Conservation (phyloP, 23 tunicate genomes). For the Halocynthia roretzi region DNA sequence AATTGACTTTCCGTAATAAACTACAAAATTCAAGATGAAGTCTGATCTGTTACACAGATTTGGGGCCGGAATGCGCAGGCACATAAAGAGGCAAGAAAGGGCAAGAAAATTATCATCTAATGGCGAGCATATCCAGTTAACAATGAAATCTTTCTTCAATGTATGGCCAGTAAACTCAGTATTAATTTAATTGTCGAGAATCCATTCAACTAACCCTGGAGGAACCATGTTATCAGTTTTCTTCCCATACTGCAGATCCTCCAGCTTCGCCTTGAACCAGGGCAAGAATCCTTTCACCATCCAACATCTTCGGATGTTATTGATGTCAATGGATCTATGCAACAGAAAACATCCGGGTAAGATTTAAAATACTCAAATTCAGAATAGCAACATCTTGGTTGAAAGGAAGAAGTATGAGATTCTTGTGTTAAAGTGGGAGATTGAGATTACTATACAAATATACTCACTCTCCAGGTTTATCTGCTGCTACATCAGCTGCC, state of each 20-base stretch:
- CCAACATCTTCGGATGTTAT: constrained; percentile 53
- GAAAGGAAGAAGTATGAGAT: not conserved
- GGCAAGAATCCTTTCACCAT: constrained; percentile 45
- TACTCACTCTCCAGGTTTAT: constrained; percentile 65
- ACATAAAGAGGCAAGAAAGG: too few species aligned
- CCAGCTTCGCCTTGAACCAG: constrained; percentile 46
- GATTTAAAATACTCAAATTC: not conserved
- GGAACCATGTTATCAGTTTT: constrained; percentile 34
- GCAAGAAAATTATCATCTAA: not conserved
- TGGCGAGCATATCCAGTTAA: too few species aligned
- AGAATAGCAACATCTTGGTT: not conserved
- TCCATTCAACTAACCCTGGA: constrained; percentile 40
- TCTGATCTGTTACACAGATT: too few species aligned
- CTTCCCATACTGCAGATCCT: constrained; percentile 61
- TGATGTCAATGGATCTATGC: constrained; percentile 42
- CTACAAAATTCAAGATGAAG: too few species aligned
- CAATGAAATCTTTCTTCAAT: too few species aligned
- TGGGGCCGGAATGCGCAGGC: too few species aligned
- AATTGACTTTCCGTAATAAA: too few species aligned
- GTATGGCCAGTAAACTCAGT: too few species aligned
- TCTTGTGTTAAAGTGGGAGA: too few species aligned
- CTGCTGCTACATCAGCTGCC: constrained; percentile 73
- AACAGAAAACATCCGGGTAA: not conserved
- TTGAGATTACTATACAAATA: not conserved
- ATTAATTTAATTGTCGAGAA: too few species aligned